Conservation (phyloP, 2,888 invertebrate species). For the Allophyes oxyacanthae region DNA sequence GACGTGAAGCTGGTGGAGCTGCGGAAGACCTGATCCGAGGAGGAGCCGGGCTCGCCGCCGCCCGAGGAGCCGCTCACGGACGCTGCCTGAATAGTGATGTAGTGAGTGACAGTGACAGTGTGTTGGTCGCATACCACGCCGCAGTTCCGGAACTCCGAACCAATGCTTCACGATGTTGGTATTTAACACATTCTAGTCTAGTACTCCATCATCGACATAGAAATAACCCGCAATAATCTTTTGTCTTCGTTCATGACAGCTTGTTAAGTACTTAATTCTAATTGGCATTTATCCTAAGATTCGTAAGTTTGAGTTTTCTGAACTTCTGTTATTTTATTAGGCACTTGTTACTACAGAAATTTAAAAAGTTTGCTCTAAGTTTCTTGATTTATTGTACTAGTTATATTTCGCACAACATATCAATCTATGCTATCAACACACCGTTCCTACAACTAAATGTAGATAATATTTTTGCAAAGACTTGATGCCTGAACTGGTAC, state of each 20-base stretch:
- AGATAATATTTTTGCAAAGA: conserved; percentile 75
- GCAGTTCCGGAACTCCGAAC: conserved; percentile 26
- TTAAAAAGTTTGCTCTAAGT: conserved; percentile 12
- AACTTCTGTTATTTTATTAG: conserved; percentile 11
- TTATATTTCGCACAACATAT: conserved; percentile 70
- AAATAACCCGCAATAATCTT: conserved; percentile 39
- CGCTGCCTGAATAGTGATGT: conserved; percentile 52
- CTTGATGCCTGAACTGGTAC: conserved; percentile 70
- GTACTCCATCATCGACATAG: conserved; percentile 53
- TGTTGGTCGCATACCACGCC: conserved; percentile 60
- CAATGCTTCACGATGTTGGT: conserved; percentile 37
- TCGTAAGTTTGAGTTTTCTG: conserved; percentile 25
- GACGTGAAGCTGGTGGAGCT: conserved; percentile 93
- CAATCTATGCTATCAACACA: conserved; percentile 74
- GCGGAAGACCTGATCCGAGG: conserved; percentile 84
- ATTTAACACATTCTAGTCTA: conserved; percentile 59
- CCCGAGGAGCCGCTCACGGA: conserved; percentile 27
- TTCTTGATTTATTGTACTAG: conserved; percentile 26
- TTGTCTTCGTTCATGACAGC: conserved; percentile 49
- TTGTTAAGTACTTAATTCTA: conserved; percentile 55
- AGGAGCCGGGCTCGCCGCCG: conserved; percentile 26
- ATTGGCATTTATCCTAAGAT: conserved; percentile 49
- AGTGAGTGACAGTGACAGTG: conserved; percentile 61
- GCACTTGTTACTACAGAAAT: conserved; percentile 14
- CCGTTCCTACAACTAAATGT: conserved; percentile 60